These are phyloP conservation scores for Sylvia borin DNA, from an alignment of 2,797 vertebrate species.

Conservation along the genomic window DNA sequence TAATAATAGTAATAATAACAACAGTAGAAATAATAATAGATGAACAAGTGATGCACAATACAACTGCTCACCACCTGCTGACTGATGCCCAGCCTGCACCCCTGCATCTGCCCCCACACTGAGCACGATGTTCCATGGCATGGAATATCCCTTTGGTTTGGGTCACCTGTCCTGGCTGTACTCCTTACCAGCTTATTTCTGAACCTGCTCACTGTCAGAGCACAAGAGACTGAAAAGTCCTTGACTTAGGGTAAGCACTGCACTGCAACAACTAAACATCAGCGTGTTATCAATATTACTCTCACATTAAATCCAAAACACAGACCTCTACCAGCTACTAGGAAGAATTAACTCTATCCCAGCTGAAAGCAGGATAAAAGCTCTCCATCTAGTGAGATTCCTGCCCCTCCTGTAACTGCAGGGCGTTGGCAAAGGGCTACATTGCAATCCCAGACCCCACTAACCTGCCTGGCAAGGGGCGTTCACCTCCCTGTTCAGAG, in stretches of 20 bases:
- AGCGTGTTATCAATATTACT: not conserved
- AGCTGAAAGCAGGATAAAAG: not conserved
- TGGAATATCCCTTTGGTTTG: not conserved
- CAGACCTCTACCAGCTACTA: not conserved
- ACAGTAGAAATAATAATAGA: not conserved
- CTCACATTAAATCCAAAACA: not conserved
- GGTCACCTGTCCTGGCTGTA: not conserved
- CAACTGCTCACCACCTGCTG: not conserved
- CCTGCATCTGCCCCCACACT: no score
- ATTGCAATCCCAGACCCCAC: slow-evolving; percentile 48
- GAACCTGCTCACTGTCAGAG: not conserved
- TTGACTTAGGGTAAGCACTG: not conserved
- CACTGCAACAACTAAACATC: not conserved
- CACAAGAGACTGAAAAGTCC: not conserved
- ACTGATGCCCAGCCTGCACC: not conserved
- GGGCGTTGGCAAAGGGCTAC: slow-evolving; percentile 46
- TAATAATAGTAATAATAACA: not conserved
- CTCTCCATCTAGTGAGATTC: slow-evolving; percentile 50
- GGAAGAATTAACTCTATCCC: not conserved
- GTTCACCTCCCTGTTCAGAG: slow-evolving; percentile 18
- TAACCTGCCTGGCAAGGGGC: slow-evolving; percentile 56
- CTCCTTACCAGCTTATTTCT: not conserved
- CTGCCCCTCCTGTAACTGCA: not conserved
- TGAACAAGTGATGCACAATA: not conserved
- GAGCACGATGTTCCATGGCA: not conserved